Base-by-base conservation (phyloP, 1,140 invertebrate genomes). In the Drosophila watanabei region DNA sequence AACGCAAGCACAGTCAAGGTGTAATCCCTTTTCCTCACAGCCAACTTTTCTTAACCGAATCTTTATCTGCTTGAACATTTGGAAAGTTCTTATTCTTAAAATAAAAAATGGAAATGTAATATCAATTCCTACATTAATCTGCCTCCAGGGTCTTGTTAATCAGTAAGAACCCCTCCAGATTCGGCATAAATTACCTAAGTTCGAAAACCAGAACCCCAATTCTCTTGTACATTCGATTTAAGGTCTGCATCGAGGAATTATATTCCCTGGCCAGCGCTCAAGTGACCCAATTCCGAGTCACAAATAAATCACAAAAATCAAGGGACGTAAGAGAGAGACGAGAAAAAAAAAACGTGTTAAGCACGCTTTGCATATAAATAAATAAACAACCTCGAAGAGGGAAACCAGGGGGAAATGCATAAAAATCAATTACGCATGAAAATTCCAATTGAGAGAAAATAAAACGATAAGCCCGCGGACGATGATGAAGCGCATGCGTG, bases 371-470 rank as follows among this genome's bases (percentile, higher is more conserved):
- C 78, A 79, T 80, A 79, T 80, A 75, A 88, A 88, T 77, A 84
- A 73, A 49, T 64, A 45, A 64, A 60, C 46, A 75, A 57, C 48
- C 33, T 52, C 16, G 4, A 4, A 5, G 11, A 11, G 46, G n/a
- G 28, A 14, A 28, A 5, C 0, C 18, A 33, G 39, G 43, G 54
- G 5, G 9, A 73, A 81, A 60, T 81, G 86, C 85, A 89, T 88
- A 56, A 76, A 88, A 89, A 88, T 89, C 85, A 88, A 88, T 88
- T 88, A 89, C 81, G 85, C 85, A 79, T 88, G 85, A 89, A 89
- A 85, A 88, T 62, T 79, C 43, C 71, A 75, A 73, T 51, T 69
- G 33, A 56, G 52, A 68, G 37, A 62, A 66, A 75, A 62, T 49
- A 39, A 39, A 65, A 49, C 16, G 39, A 56, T 58, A 69, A 52